These are phyloP conservation scores for Zonotrichia leucophrys DNA, from an alignment of 2,113 vertebrate species.

Conservation along the genomic window DNA sequence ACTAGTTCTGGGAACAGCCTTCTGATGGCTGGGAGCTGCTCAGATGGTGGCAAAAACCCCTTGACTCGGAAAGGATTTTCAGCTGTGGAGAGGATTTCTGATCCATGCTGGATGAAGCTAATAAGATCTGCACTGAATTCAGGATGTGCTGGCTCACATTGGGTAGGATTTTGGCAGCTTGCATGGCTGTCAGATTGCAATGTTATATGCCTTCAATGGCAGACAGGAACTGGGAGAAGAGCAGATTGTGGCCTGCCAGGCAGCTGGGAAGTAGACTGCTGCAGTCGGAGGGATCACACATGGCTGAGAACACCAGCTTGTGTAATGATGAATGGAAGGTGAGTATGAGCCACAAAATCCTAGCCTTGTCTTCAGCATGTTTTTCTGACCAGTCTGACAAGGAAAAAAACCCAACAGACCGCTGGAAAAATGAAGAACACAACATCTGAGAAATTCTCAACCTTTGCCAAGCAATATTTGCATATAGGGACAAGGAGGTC, in stretches of 20 bases:
- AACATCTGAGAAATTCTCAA: not conserved
- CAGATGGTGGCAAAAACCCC: not conserved
- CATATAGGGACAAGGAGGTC: not conserved
- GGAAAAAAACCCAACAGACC: not conserved
- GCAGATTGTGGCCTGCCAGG: conserved; percentile 2
- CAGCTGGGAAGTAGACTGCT: not conserved
- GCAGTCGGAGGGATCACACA: not conserved
- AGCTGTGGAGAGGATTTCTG: not conserved
- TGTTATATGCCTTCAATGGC: not conserved
- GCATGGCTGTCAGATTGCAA: not conserved
- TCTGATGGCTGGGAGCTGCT: not conserved
- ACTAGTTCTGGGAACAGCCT: not conserved
- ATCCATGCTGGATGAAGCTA: not conserved
- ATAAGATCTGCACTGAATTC: not conserved
- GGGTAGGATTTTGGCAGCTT: conserved; percentile 4
- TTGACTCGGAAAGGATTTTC: not conserved
- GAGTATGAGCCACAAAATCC: not conserved
- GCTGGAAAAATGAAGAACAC: not conserved
- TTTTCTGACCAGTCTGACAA: not conserved
- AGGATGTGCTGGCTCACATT: not conserved
- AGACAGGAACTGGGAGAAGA: not conserved
- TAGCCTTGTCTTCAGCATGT: not conserved
- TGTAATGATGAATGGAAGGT: not conserved
- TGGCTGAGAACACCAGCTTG: not conserved
- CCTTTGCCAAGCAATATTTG: not conserved